A percentile compares a stretch with the other conserved stretches of the same genome.
Evolutionary conservation across 2,888 invertebrate species (phyloP).

Genomic region (Dioctria rufipes): DNA sequence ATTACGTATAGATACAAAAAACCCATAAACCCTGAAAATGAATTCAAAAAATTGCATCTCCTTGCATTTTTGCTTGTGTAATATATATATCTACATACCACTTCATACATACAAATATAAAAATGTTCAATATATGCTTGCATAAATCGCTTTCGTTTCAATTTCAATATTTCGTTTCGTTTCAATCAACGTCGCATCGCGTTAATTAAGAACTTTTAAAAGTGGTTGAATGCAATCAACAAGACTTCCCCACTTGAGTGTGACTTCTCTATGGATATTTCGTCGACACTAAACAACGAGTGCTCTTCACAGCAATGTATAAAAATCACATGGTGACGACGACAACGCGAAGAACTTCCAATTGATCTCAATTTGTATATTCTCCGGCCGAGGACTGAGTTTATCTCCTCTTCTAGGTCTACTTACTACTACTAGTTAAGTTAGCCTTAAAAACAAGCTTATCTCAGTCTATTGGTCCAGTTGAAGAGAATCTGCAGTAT

Average conservation of each 20-base stretch:
- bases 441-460: neutral
- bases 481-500: conserved; percentile 15
- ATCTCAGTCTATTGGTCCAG: conserved; percentile 12
- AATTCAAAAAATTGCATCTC: too few species aligned
- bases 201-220: conserved; percentile 28
- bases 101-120: too few species aligned
- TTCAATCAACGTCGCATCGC: conserved; percentile 17
- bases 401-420: neutral
- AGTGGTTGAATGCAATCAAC: conserved; percentile 23
- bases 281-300: neutral
- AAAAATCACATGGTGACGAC: conserved; percentile 2
- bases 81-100: too few species aligned
- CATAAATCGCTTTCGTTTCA: neutral
- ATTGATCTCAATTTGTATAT: conserved; percentile 42
- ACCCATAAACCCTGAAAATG: too few species aligned
- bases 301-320: conserved; percentile 33
- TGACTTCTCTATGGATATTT: neutral
- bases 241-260: conserved; percentile 2
- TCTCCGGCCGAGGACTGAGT: neutral
- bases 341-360: conserved; percentile 6
- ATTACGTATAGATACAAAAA: too few species aligned
- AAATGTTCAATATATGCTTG: too few species aligned
- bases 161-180: conserved; percentile 33
- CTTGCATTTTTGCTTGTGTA: too few species aligned
- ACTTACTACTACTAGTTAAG: neutral